A percentile compares a stretch with the other conserved stretches of the same genome.
Evolutionary conservation across 2,797 vertebrate genomes (phyloP).

Genomic region (Sebastes miniatus): DNA sequence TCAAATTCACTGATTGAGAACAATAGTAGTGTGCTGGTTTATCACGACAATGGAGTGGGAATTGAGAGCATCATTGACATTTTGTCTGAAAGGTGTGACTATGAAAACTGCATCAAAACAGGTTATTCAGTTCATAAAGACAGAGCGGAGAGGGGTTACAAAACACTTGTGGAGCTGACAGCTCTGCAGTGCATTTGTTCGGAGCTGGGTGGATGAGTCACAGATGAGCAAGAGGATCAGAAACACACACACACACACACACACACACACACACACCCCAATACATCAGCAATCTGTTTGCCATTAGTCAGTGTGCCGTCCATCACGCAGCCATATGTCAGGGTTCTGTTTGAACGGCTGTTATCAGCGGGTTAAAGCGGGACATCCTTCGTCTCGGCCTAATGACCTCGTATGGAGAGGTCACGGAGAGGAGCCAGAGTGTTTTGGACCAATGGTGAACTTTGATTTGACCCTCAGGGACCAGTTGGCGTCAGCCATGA

Average conservation of each 20-base stretch:
- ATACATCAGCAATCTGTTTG: conserved; percentile 54
- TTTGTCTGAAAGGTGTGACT: background rate
- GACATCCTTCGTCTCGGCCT: conserved; percentile 11
- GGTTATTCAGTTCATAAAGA: too few species aligned
- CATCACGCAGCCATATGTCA: conserved; percentile 41
- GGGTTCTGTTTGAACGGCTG: conserved; percentile 42
- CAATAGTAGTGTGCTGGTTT: background rate
- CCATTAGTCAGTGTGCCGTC: conserved; percentile 47
- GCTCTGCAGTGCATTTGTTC: conserved; percentile 22
- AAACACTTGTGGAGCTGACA: conserved; percentile 2
- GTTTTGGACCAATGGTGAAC: conserved; percentile 28
- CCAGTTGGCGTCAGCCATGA: background rate
- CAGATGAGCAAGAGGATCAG: conserved; percentile 17
- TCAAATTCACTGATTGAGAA: conserved; percentile 41
- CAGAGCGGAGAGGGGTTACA: background rate
- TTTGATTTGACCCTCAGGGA: conserved; percentile 13
- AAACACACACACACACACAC: background rate
- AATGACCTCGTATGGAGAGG: conserved; percentile 29
- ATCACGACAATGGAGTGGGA: background rate
- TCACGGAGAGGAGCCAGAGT: conserved; percentile 9
- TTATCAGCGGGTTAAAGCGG: conserved; percentile 16
- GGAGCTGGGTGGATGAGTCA: conserved; percentile 43
- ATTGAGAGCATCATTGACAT: background rate
- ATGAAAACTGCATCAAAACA: background rate
- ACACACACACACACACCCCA: background rate